Percentiles rank a stretch among this genome's conserved stretches.
Evolutionary conservation across 2,797 vertebrate genomes (phyloP).

Genomic region (Discoglossus pictus): DNA sequence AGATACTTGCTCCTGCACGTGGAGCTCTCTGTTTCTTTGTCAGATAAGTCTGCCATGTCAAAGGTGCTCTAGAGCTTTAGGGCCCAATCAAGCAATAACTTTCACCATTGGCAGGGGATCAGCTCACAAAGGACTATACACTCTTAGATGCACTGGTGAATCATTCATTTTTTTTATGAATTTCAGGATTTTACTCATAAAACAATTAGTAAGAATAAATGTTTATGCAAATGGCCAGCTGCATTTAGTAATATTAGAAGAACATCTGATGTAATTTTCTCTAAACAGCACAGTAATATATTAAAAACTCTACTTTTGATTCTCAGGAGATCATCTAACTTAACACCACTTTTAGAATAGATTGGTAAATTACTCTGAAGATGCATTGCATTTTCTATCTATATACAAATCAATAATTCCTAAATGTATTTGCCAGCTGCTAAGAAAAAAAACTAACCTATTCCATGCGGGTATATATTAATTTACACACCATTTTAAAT

Average conservation of each 20-base stretch:
- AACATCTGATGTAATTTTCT: slow-evolving; percentile 27
- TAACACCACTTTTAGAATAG: slow-evolving; percentile 29
- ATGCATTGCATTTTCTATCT: slow-evolving; percentile 14
- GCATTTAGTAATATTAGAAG: slow-evolving; percentile 4
- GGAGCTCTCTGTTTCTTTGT: slow-evolving; percentile 50
- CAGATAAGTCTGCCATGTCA: slow-evolving; percentile 53
- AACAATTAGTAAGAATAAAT: not conserved
- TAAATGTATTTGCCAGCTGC: slow-evolving; percentile 49
- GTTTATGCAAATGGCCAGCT: slow-evolving; percentile 21
- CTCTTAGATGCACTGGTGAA: too few relatives aligned
- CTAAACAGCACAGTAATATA: slow-evolving; percentile 18
- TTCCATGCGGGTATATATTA: slow-evolving; percentile 51
- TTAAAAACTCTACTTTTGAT: slow-evolving; percentile 8
- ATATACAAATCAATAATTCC: slow-evolving; percentile 47
- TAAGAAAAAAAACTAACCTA: slow-evolving; percentile 39
- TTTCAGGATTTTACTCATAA: too few relatives aligned
- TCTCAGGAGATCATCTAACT: slow-evolving; percentile 26
- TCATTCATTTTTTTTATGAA: too few relatives aligned
- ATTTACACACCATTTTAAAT: slow-evolving; percentile 54
- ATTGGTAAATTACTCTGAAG: slow-evolving; percentile 37
- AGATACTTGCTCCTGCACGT: slow-evolving; percentile 55
- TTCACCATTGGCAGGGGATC: slow-evolving; percentile 4
- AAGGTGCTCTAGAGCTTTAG: slow-evolving; percentile 49
- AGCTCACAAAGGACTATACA: too few relatives aligned
- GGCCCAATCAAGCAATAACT: slow-evolving; percentile 44